These are phyloP conservation scores for Mongoloraphidia duomilia DNA, from an alignment of 2,888 invertebrate genomes.

Conservation along the genomic window DNA sequence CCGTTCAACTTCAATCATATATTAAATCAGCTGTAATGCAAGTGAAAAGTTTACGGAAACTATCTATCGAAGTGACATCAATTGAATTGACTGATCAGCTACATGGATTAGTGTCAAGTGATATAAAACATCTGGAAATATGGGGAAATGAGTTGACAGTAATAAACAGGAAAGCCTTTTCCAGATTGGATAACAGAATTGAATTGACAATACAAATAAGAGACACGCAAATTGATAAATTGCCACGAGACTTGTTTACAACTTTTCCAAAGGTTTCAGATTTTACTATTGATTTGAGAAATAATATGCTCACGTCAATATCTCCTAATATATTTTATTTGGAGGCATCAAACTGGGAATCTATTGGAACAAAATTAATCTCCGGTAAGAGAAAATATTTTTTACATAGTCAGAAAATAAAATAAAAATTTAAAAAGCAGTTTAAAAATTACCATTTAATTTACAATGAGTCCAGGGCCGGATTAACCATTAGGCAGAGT, in stretches of 20 bases:
- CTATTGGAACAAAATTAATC: constrained; percentile 71
- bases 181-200: constrained; percentile 56
- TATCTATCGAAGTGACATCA: constrained; percentile 65
- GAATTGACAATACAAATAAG: constrained; percentile 64
- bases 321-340: constrained; percentile 77
- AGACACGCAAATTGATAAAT: constrained; percentile 60
- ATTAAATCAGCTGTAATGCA: constrained; percentile 55
- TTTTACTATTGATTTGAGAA: constrained; percentile 65
- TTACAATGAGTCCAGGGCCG: no score
- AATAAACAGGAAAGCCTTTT: constrained; percentile 62
- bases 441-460: no score
- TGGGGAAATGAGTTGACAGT: constrained; percentile 58
- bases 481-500: no score
- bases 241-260: constrained; percentile 67
- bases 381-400: constrained; percentile 40
- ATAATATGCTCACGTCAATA: constrained; percentile 64
- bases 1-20: constrained; percentile 44
- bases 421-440: no score
- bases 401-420: no score
- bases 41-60: constrained; percentile 55
- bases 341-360: constrained; percentile 75
- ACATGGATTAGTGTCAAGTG: constrained; percentile 60
- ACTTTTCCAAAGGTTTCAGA: constrained; percentile 65
- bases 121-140: constrained; percentile 65
- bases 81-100: constrained; percentile 58